Conservation (phyloP, 2,797 vertebrate genomes). For the Gadopsis marmoratus region DNA sequence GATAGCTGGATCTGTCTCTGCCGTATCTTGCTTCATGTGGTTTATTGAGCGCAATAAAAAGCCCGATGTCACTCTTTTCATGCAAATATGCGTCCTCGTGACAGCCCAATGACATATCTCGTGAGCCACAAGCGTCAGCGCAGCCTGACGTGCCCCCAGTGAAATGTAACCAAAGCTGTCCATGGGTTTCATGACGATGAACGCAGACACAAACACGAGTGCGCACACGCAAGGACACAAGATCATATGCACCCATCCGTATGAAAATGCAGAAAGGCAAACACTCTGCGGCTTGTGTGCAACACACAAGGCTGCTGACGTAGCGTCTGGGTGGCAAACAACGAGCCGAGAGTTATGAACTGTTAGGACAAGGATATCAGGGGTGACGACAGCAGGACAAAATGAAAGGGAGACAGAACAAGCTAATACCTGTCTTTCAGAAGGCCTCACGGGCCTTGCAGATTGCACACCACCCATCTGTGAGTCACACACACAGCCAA, state of each 20-base stretch:
- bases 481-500: constrained; percentile 19
- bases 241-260: constrained; percentile 28
- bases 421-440: constrained; percentile 49
- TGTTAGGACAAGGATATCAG: constrained; percentile 32
- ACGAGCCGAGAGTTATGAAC: constrained; percentile 17
- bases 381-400: constrained; percentile 42
- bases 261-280: constrained; percentile 30
- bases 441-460: constrained; percentile 41
- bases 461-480: constrained; percentile 32
- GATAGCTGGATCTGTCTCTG: constrained; percentile 50
- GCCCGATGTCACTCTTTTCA: constrained; percentile 63
- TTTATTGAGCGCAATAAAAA: constrained; percentile 69
- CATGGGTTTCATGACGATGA: constrained; percentile 63
- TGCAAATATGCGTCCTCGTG: constrained; percentile 61
- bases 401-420: constrained; percentile 51
- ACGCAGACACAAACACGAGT: constrained; percentile 5
- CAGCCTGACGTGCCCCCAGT: constrained; percentile 44
- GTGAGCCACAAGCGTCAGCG: constrained; percentile 45
- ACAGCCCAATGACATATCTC: constrained; percentile 66
- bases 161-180: constrained; percentile 58
- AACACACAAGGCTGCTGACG: constrained; percentile 42
- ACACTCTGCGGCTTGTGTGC: constrained; percentile 4
- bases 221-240: constrained; percentile 32
- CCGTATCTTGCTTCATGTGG: constrained; percentile 48
- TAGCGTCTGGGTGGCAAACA: constrained; percentile 43